These are phyloP conservation scores for Trichechus manatus DNA, from an alignment of 2,113 vertebrate genomes.

Conservation along the genomic window DNA sequence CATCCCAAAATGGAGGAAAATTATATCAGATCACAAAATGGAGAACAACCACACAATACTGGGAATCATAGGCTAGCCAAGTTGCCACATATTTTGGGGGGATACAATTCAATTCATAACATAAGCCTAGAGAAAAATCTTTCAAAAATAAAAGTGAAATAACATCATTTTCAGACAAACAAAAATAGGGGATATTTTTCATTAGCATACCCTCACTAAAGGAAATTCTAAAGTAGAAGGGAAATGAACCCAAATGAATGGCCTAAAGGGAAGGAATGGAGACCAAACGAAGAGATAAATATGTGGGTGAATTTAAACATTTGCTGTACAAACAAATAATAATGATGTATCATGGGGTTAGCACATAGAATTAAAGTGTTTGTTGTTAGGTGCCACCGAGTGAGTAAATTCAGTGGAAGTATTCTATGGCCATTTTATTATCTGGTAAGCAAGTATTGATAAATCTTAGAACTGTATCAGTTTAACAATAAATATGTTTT, in stretches of 20 bases:
- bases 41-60: too few species aligned
- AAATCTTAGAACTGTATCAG: slow-evolving; percentile 33
- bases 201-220: background rate
- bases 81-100: too few species aligned
- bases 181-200: background rate
- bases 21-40: too few species aligned
- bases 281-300: background rate
- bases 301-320: background rate
- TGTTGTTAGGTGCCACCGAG: background rate
- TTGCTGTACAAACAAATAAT: background rate
- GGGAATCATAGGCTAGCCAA: too few species aligned
- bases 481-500: background rate
- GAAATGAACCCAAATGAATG: background rate
- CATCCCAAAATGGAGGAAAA: too few species aligned
- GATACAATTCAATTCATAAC: too few species aligned
- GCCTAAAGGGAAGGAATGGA: background rate
- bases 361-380: background rate
- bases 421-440: background rate
- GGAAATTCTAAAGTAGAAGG: background rate
- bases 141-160: background rate
- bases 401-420: background rate
- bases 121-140: too few species aligned
- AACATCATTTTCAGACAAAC: background rate
- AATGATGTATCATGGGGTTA: background rate
- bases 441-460: background rate